These are phyloP conservation scores for Epizoanthus illoricatus DNA, from an alignment of 92 coral and sea anemone species.

Conservation along the genomic window DNA sequence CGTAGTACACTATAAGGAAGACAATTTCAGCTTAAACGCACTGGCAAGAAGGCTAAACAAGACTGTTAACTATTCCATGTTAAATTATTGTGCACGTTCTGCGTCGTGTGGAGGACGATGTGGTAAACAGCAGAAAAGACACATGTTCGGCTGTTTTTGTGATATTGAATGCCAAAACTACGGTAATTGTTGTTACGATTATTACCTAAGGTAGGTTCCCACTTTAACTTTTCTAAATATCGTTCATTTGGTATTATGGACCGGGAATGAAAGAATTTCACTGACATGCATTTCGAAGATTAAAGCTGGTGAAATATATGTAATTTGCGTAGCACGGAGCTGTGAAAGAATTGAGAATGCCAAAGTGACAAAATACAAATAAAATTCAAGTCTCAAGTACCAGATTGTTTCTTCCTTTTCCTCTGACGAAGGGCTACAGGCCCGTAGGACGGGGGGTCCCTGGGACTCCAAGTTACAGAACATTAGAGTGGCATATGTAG, in stretches of 20 bases:
- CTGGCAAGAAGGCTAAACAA: slow-evolving; percentile 9
- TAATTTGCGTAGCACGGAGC: no score
- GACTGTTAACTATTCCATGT: neutral
- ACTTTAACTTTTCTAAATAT: neutral
- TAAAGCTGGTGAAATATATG: no score
- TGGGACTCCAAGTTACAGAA: no score
- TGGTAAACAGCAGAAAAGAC: neutral
- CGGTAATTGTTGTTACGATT: slow-evolving; percentile 2
- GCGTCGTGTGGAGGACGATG: neutral
- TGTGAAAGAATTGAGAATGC: no score
- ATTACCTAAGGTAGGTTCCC: neutral
- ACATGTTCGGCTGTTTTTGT: neutral
- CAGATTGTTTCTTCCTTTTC: no score
- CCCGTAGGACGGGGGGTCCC: no score
- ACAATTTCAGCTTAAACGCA: neutral
- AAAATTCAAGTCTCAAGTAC: no score
- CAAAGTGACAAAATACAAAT: no score
- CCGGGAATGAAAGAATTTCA: neutral
- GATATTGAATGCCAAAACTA: neutral
- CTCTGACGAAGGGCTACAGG: no score
- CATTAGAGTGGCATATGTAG: no score
- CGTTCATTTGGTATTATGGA: neutral
- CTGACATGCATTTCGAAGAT: neutral
- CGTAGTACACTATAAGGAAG: neutral
- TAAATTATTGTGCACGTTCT: neutral